Percentiles rank a stretch among this genome's conserved stretches.
These are phyloP conservation scores for Lasius fuliginosus DNA, from an alignment of 2,888 invertebrate genomes.

Conservation along the genomic window DNA sequence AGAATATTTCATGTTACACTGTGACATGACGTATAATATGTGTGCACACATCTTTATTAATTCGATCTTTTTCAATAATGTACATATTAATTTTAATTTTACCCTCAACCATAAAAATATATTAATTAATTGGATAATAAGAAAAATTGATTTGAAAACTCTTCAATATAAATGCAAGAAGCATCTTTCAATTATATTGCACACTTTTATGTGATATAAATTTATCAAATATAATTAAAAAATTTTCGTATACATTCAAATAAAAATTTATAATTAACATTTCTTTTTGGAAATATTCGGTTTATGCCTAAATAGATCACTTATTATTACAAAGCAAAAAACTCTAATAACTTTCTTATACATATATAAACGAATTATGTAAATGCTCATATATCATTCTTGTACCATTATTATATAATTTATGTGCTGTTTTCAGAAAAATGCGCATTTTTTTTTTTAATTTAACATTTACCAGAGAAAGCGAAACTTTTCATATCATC, in stretches of 20 bases:
- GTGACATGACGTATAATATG: neutral
- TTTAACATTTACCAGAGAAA: neutral
- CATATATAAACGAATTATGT: neutral
- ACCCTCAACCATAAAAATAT: neutral
- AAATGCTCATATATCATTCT: neutral
- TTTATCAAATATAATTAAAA: conserved; percentile 6
- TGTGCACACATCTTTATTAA: neutral
- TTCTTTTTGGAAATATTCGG: neutral
- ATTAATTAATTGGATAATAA: neutral
- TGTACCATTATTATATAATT: neutral
- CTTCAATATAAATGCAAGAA: neutral
- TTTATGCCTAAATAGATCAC: neutral
- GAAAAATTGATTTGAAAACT: conserved; percentile 2
- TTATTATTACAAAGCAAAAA: neutral
- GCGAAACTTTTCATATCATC: neutral
- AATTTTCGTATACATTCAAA: neutral
- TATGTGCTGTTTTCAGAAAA: neutral
- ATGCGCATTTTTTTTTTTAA: neutral
- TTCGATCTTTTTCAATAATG: neutral
- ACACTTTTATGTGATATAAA: neutral
- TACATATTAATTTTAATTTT: neutral
- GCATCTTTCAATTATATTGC: neutral
- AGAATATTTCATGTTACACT: neutral
- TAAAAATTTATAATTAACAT: neutral
- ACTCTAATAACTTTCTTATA: neutral